Evolutionary conservation across 2,888 invertebrate species (phyloP).

Genomic region (Molorchus minor): DNA sequence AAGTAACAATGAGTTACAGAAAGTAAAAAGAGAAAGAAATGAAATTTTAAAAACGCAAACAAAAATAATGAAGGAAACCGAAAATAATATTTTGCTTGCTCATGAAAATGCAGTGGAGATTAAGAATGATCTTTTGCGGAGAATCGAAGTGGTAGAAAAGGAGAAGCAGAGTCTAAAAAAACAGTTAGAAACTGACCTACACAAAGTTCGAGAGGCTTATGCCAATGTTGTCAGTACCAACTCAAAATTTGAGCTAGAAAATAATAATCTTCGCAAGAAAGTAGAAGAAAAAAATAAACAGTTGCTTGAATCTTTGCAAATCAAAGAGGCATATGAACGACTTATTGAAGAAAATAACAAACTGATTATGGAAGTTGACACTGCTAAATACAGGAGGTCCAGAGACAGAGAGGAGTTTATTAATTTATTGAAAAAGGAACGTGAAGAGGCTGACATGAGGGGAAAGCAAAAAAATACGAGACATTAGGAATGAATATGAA

Average conservation of each 20-base stretch:
- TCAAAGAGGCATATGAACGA: constrained; percentile 60
- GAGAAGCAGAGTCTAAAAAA: constrained; percentile 40
- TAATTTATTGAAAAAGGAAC: constrained; percentile 54
- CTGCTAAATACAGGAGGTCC: constrained; percentile 57
- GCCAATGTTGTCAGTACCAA: constrained; percentile 53
- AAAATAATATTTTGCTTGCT: constrained; percentile 46
- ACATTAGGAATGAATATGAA: constrained; percentile 74
- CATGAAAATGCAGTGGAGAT: constrained; percentile 48
- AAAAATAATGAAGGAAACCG: constrained; percentile 51
- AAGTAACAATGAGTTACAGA: constrained; percentile 45
- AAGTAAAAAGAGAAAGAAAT: constrained; percentile 47
- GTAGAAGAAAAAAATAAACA: constrained; percentile 51
- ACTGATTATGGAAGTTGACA: constrained; percentile 57
- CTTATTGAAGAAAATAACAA: constrained; percentile 59
- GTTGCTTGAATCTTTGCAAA: constrained; percentile 34
- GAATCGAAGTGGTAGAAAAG: constrained; percentile 43
- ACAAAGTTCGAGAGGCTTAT: constrained; percentile 54
- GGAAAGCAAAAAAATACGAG: constrained; percentile 63
- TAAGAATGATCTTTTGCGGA: constrained; percentile 47
- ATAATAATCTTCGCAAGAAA: constrained; percentile 45
- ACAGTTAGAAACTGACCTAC: constrained; percentile 34
- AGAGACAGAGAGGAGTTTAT: constrained; percentile 59
- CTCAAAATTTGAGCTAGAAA: constrained; percentile 56
- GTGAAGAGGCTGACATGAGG: constrained; percentile 51
- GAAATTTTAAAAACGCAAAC: constrained; percentile 50